Conservation (phyloP, 2,888 invertebrate genomes). For the Girardia tigrina region DNA sequence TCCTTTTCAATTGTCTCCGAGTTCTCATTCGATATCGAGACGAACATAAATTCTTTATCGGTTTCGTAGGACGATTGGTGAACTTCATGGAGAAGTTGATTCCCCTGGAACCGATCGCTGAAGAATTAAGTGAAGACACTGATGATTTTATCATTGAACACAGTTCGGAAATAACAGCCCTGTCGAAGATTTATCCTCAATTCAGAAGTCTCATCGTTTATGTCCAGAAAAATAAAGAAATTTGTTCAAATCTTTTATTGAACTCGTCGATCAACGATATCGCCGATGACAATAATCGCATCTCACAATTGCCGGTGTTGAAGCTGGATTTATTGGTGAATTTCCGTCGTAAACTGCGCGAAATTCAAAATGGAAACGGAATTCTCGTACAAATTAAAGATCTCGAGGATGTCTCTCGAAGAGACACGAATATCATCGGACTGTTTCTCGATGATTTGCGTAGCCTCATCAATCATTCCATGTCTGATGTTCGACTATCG, state of each 20-base stretch:
- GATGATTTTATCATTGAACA: neutral
- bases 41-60: neutral
- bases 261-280: neutral
- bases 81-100: neutral
- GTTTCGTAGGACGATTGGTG: neutral
- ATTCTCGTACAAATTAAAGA: neutral
- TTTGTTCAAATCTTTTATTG: slow-evolving; percentile 4
- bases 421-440: slow-evolving; percentile 1
- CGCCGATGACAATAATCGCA: neutral
- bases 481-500: neutral
- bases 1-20: slow-evolving; percentile 9
- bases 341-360: neutral
- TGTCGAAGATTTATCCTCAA: slow-evolving; percentile 1
- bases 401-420: neutral
- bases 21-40: slow-evolving; percentile 11
- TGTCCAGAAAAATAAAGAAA: neutral
- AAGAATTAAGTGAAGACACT: neutral
- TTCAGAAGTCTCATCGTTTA: slow-evolving; percentile 19
- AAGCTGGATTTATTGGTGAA: neutral
- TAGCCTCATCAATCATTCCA: slow-evolving; percentile 9
- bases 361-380: neutral
- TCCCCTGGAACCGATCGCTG: neutral
- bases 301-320: neutral
- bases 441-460: slow-evolving; percentile 13
- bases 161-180: neutral